These are phyloP conservation scores for Cosmia trapezina DNA, from an alignment of 2,888 invertebrate genomes.

Conservation along the genomic window DNA sequence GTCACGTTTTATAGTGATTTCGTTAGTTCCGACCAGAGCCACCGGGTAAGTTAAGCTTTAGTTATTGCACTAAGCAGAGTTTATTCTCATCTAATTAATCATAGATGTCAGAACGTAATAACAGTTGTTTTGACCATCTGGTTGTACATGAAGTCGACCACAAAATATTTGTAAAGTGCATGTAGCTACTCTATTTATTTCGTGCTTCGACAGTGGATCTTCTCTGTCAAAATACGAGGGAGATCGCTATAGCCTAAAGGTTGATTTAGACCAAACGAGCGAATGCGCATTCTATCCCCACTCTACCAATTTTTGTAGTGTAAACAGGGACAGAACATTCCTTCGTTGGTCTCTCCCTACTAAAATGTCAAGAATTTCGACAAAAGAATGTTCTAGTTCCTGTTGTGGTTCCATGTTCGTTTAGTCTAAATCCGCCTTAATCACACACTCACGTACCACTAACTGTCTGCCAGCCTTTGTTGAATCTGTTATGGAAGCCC, in stretches of 20 bases:
- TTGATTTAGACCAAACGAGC: too few species aligned
- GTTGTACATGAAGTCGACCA: neutral
- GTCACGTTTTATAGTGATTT: neutral
- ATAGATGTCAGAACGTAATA: neutral
- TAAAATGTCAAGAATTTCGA: too few species aligned
- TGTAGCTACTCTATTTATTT: neutral
- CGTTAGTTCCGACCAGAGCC: neutral
- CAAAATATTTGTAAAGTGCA: neutral
- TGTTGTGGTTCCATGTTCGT: too few species aligned
- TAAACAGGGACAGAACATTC: too few species aligned
- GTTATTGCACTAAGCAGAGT: neutral
- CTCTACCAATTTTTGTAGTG: too few species aligned
- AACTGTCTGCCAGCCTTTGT: constrained; percentile 71
- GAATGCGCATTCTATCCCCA: too few species aligned
- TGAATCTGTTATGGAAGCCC: constrained; percentile 68
- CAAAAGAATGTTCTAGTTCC: too few species aligned
- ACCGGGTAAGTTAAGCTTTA: neutral
- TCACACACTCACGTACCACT: constrained; percentile 66
- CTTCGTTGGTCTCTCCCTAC: too few species aligned
- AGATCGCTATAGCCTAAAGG: neutral
- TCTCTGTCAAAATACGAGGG: neutral
- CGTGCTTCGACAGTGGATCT: neutral
- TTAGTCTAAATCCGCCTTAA: too few species aligned
- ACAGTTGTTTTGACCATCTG: neutral
- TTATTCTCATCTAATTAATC: too few species aligned